Percentiles rank a stretch among this genome's conserved stretches.
These are phyloP conservation scores for Meteorus sp. DNA, from an alignment of 1,140 invertebrate species.

Conservation along the genomic window DNA sequence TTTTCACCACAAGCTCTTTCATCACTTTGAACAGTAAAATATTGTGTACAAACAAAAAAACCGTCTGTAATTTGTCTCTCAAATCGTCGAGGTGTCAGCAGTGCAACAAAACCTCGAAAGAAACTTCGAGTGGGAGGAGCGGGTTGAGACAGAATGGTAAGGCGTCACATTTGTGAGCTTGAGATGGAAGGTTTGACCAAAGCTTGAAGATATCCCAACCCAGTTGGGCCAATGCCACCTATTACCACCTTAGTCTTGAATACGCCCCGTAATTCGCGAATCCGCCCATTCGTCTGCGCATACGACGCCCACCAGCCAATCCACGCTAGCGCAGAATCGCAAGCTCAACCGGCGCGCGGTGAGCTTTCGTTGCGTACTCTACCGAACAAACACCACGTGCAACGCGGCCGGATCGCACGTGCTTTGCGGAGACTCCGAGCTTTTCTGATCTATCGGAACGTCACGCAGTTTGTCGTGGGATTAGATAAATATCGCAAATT, in stretches of 20 bases:
- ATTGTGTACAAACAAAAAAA: neutral
- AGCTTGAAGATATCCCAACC: constrained; percentile 48
- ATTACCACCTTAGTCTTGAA: constrained; percentile 48
- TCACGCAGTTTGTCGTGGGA: too few relatives aligned
- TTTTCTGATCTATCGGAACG: neutral
- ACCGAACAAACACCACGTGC: constrained; percentile 57
- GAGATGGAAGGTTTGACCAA: constrained; percentile 34
- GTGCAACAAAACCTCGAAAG: constrained; percentile 20
- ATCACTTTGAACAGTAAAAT: neutral
- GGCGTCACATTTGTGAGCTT: constrained; percentile 17
- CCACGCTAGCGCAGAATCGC: constrained; percentile 28
- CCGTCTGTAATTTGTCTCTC: neutral
- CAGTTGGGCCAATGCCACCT: constrained; percentile 41
- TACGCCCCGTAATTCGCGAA: constrained; percentile 45
- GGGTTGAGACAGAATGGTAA: constrained; percentile 29
- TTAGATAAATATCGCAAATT: too few relatives aligned
- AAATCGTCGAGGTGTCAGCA: neutral
- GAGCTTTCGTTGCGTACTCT: constrained; percentile 41
- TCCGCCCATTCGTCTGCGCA: constrained; percentile 56
- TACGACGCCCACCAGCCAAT: constrained; percentile 55
- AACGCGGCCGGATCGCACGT: constrained; percentile 55
- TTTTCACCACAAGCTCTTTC: too few relatives aligned
- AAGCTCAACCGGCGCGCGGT: constrained; percentile 26
- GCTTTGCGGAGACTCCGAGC: constrained; percentile 41
- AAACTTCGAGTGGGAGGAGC: constrained; percentile 31